Evolutionary conservation across 1,140 invertebrate species (phyloP).

Genomic region (Rhyzopertha dominica): DNA sequence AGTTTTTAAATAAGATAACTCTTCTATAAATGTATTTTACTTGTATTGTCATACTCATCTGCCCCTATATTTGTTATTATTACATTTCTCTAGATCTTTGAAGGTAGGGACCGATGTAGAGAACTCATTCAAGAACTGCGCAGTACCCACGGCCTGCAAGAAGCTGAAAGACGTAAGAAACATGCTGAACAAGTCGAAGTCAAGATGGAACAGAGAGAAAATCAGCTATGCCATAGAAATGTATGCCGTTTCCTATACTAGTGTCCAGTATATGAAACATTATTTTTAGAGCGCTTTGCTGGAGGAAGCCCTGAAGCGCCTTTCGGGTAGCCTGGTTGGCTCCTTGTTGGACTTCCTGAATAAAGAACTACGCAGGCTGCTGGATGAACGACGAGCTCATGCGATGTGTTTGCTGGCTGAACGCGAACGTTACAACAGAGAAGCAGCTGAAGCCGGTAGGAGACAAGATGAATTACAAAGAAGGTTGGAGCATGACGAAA

Average conservation of each 20-base stretch:
- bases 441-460: conserved; percentile 65
- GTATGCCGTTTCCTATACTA: conserved; percentile 4
- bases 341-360: conserved; percentile 66
- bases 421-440: conserved; percentile 59
- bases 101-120: conserved; percentile 59
- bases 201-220: conserved; percentile 44
- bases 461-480: conserved; percentile 62
- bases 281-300: conserved; percentile 30
- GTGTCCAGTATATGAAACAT: no score
- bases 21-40: no score
- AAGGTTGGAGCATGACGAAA: conserved; percentile 66
- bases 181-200: conserved; percentile 47
- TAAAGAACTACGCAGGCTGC: conserved; percentile 65
- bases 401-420: conserved; percentile 64
- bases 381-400: conserved; percentile 67
- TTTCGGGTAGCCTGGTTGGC: conserved; percentile 60
- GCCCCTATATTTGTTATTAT: no score
- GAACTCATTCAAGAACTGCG: conserved; percentile 66
- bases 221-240: conserved; percentile 25
- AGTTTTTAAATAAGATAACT: no score
- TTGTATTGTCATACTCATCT: no score
- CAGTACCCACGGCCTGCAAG: conserved; percentile 57
- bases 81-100: conserved; percentile 55
- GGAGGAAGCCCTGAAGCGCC: conserved; percentile 50
- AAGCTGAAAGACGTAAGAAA: no score